These are phyloP conservation scores for Platyrinchus mystaceus DNA, from an alignment of 2,797 vertebrate species.

Conservation along the genomic window DNA sequence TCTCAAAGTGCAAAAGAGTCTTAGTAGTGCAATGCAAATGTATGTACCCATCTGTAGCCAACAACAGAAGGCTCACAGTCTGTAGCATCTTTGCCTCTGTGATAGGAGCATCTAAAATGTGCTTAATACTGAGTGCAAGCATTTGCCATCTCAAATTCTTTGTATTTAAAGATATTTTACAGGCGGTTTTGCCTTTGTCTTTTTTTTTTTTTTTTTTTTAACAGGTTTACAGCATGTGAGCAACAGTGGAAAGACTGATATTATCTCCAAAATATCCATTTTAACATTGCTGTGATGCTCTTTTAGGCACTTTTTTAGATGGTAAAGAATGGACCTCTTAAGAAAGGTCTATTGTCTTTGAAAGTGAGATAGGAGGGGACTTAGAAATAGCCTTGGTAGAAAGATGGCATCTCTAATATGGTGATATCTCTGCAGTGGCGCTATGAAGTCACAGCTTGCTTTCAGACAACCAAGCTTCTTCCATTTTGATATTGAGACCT, in stretches of 20 bases:
- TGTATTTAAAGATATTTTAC: background rate
- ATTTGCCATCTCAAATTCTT: background rate
- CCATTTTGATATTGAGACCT: background rate
- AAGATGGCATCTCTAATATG: background rate
- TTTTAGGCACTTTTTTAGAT: background rate
- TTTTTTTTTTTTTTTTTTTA: background rate
- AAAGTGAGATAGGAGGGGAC: background rate
- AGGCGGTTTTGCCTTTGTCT: background rate
- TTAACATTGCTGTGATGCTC: background rate
- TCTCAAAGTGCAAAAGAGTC: slow-evolving; percentile 14
- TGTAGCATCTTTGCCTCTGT: background rate
- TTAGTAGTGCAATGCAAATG: background rate
- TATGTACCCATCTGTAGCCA: slow-evolving; percentile 25
- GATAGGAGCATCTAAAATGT: background rate
- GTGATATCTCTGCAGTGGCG: background rate
- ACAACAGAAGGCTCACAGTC: slow-evolving; percentile 39
- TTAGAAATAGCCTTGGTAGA: background rate
- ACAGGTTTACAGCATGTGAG: background rate
- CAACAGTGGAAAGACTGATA: background rate
- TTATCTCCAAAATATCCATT: background rate
- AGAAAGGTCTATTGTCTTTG: background rate
- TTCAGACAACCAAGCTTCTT: background rate
- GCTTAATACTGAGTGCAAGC: background rate
- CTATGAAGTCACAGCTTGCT: background rate
- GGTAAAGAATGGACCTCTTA: background rate